phyloP scores from a whole-genome alignment of 2,888 invertebrate species.

The Drosophila mimica region DNA sequence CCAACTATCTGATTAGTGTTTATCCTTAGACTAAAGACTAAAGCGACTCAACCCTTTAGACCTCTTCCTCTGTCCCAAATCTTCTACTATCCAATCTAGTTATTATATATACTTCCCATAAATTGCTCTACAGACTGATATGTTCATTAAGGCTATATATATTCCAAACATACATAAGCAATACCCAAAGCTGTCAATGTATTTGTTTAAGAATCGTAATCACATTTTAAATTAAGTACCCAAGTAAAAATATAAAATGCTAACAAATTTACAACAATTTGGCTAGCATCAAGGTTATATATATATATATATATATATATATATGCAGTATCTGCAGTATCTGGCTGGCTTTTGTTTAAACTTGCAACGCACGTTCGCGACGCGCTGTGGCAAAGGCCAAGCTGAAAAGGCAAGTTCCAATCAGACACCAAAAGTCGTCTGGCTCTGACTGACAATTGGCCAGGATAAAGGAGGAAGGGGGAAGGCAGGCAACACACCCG shows the following conservation, averaged over 20 bases:
- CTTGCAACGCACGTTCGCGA: constrained; percentile 76
- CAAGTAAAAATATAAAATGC: not conserved
- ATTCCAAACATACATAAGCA: not conserved
- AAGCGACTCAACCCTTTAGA: not conserved
- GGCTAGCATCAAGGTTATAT: not conserved
- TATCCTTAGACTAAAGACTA: not conserved
- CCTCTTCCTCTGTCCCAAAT: not conserved
- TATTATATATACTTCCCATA: no score
- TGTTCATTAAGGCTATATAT: not conserved
- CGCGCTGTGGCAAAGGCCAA: constrained; percentile 60
- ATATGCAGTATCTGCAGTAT: not conserved
- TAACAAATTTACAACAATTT: not conserved
- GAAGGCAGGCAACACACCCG: constrained; percentile 8
- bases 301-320: not conserved
- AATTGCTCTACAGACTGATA: no score
- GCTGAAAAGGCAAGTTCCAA: constrained; percentile 53
- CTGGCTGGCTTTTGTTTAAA: constrained; percentile 67
- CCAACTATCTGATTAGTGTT: not conserved
- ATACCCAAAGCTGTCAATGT: not conserved
- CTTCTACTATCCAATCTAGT: no score
- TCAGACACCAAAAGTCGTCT: constrained; percentile 52
- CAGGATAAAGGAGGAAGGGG: constrained; percentile 23
- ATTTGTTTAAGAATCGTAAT: not conserved
- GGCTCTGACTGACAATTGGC: constrained; percentile 77
- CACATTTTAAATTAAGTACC: not conserved